A percentile compares a stretch with the other conserved stretches of the same genome.
Conservation (phyloP, 2,113 vertebrate species). For the Tragelaphus strepsiceros region DNA sequence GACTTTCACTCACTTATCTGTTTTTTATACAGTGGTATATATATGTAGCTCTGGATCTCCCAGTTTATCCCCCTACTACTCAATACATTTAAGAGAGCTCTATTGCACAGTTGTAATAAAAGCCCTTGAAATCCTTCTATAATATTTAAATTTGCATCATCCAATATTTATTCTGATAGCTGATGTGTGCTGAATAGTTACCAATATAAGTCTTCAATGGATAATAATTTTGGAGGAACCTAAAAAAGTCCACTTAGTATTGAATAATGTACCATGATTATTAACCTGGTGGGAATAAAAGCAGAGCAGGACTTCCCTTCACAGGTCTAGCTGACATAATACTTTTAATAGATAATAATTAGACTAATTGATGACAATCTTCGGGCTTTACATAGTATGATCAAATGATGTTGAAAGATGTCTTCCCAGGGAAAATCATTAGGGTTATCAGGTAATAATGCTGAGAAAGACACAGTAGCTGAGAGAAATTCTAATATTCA, state of each 20-base stretch:
- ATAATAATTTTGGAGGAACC: constrained; percentile 12
- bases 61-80: background rate
- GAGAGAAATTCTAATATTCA: background rate
- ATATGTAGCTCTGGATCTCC: background rate
- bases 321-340: constrained; percentile 22
- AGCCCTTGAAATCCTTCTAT: background rate
- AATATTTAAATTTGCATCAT: constrained; percentile 8
- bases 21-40: background rate
- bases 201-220: background rate
- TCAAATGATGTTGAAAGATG: background rate
- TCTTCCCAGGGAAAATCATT: background rate
- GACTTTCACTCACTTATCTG: background rate
- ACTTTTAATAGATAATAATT: constrained; percentile 38
- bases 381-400: background rate
- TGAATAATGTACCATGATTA: constrained; percentile 37
- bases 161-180: background rate
- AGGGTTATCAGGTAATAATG: background rate
- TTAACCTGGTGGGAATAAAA: constrained; percentile 7
- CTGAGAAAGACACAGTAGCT: background rate
- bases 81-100: background rate
- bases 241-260: constrained; percentile 22
- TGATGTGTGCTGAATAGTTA: background rate
- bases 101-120: background rate
- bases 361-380: constrained; percentile 24
- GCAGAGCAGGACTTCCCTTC: background rate